Conservation (phyloP, 1,140 invertebrate species). For the Ceratitis capitata region DNA sequence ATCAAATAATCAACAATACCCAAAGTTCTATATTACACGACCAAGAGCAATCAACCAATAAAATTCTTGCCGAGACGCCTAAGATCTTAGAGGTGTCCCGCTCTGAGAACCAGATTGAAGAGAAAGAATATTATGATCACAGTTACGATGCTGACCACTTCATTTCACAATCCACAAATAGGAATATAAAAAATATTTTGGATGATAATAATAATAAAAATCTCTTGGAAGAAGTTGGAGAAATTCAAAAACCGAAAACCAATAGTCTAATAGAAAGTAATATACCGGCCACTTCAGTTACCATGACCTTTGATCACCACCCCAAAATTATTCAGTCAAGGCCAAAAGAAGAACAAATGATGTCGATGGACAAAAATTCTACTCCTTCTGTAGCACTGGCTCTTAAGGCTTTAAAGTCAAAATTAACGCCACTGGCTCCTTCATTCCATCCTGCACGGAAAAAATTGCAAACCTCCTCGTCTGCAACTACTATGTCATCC, state of each 20-base stretch:
- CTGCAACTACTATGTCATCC: slow-evolving; percentile 28
- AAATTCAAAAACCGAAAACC: background rate
- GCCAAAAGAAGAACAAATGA: background rate
- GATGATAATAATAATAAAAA: slow-evolving; percentile 35
- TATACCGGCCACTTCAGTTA: background rate
- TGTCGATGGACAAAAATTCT: background rate
- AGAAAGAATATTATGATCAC: background rate
- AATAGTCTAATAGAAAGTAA: background rate
- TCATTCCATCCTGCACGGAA: slow-evolving; percentile 54
- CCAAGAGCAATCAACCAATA: background rate
- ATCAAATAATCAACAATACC: slow-evolving; percentile 54
- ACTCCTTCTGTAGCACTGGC: slow-evolving; percentile 46
- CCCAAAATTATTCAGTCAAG: background rate
- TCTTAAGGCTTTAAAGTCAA: slow-evolving; percentile 59
- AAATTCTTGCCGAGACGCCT: background rate
- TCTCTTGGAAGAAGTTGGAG: background rate
- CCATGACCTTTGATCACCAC: background rate
- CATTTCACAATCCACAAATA: background rate
- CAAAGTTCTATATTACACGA: background rate
- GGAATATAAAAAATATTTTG: background rate
- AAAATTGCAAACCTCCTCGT: slow-evolving; percentile 41
- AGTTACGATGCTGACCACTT: background rate
- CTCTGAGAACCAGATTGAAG: background rate
- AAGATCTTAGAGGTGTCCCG: background rate
- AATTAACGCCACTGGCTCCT: slow-evolving; percentile 58